phyloP scores from a whole-genome alignment of 2,888 invertebrate genomes.

The Lithophane leautieri region DNA sequence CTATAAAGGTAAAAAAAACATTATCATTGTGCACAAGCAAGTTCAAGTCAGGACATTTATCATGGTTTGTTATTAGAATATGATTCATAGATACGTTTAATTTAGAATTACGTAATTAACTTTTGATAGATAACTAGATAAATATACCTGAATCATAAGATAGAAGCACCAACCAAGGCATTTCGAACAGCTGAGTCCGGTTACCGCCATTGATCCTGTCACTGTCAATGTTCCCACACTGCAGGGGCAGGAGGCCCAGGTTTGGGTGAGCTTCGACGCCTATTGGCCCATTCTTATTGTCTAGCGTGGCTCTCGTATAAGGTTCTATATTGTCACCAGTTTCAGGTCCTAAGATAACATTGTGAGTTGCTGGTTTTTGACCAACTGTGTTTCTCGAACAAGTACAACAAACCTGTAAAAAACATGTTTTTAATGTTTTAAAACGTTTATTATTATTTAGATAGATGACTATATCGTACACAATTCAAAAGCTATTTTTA shows the following conservation, averaged over 20 bases:
- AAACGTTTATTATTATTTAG: not conserved
- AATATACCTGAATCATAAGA: constrained; percentile 87
- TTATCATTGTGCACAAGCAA: not conserved
- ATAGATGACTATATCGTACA: too few relatives aligned
- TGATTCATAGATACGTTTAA: not conserved
- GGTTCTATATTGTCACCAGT: constrained; percentile 38
- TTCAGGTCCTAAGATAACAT: constrained; percentile 9
- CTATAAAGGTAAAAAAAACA: too few relatives aligned
- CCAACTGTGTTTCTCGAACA: not conserved
- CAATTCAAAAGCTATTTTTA: not conserved
- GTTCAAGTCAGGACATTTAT: not conserved
- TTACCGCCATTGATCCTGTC: constrained; percentile 92
- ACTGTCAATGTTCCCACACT: constrained; percentile 90
- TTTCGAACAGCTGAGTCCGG: constrained; percentile 91
- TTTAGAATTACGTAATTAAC: not conserved
- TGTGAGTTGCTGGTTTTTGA: constrained; percentile 23
- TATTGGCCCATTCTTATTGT: constrained; percentile 46
- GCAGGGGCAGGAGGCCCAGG: constrained; percentile 72
- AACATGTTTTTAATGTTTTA: not conserved
- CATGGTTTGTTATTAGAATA: not conserved
- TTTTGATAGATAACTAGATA: not conserved
- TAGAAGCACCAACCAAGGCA: constrained; percentile 95
- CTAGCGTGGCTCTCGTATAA: constrained; percentile 43
- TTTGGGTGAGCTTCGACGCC: constrained; percentile 66
- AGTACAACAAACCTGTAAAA: constrained; percentile 75